phyloP scores from a whole-genome alignment of 2,113 vertebrate species.

The Rhipidura dahli region DNA sequence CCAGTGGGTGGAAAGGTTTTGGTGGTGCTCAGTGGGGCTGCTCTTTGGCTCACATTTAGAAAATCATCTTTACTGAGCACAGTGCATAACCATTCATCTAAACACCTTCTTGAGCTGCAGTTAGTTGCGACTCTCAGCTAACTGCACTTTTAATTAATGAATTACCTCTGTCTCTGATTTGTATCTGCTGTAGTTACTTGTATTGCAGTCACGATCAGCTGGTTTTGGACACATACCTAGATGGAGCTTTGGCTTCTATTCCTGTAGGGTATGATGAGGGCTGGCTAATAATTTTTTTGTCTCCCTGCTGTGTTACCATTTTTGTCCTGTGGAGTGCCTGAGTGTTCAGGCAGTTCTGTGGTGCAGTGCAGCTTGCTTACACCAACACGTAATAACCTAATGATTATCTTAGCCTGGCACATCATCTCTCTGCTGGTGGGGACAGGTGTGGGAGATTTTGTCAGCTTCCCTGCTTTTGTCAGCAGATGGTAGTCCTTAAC shows the following conservation, averaged over 20 bases:
- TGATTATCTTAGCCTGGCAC: not conserved
- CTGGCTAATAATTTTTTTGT: not conserved
- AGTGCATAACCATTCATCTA: not conserved
- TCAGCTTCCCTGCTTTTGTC: not conserved
- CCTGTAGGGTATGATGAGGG: not conserved
- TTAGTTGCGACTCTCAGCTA: not conserved
- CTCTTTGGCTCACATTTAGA: not conserved
- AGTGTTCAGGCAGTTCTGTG: not conserved
- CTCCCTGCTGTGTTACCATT: not conserved
- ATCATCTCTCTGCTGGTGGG: not conserved
- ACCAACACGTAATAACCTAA: not conserved
- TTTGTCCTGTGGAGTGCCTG: not conserved
- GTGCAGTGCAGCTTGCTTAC: not conserved
- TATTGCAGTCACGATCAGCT: not conserved
- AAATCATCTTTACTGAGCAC: not conserved
- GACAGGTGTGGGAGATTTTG: not conserved
- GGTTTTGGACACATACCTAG: not conserved
- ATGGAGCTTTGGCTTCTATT: not conserved
- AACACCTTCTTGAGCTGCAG: not conserved
- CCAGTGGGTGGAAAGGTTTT: accelerated
- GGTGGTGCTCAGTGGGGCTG: not conserved
- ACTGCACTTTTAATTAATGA: not conserved
- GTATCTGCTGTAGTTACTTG: not conserved
- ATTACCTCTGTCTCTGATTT: not conserved
- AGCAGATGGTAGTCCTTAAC: not conserved